These are phyloP conservation scores for Vireo griseus DNA, from an alignment of 2,797 vertebrate species.

Conservation along the genomic window DNA sequence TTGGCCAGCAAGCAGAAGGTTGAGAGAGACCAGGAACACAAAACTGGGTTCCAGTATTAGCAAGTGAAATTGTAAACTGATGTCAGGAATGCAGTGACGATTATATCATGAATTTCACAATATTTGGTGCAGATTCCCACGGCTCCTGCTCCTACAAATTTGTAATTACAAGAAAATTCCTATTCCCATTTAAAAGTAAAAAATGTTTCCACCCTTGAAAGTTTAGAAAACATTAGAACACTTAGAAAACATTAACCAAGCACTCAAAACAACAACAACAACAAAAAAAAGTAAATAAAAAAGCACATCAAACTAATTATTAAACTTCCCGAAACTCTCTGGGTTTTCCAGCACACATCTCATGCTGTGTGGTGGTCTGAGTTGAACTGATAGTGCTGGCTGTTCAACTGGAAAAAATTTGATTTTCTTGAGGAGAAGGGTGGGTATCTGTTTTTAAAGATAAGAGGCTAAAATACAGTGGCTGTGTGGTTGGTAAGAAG, in stretches of 20 bases:
- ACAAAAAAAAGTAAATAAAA: background rate
- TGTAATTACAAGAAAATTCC: background rate
- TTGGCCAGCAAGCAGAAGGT: background rate
- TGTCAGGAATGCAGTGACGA: accelerated
- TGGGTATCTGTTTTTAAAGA: constrained; percentile 9
- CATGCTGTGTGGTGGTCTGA: background rate
- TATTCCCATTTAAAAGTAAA: background rate
- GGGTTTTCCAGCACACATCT: background rate
- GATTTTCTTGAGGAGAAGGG: background rate
- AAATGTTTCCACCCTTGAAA: background rate
- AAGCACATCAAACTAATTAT: background rate
- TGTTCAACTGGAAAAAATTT: background rate
- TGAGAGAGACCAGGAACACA: background rate
- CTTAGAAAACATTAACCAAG: background rate
- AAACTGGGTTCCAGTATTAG: background rate
- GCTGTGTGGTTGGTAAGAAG: background rate
- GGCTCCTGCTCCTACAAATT: background rate
- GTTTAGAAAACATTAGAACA: background rate
- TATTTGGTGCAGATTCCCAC: background rate
- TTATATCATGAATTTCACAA: background rate
- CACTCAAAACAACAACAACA: too few species aligned
- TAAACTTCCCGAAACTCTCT: background rate
- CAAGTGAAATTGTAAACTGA: background rate
- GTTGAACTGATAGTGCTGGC: background rate
- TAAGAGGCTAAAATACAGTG: background rate